Base-by-base conservation (phyloP, 2,888 invertebrate species). In the Dysmachus trigonus region DNA sequence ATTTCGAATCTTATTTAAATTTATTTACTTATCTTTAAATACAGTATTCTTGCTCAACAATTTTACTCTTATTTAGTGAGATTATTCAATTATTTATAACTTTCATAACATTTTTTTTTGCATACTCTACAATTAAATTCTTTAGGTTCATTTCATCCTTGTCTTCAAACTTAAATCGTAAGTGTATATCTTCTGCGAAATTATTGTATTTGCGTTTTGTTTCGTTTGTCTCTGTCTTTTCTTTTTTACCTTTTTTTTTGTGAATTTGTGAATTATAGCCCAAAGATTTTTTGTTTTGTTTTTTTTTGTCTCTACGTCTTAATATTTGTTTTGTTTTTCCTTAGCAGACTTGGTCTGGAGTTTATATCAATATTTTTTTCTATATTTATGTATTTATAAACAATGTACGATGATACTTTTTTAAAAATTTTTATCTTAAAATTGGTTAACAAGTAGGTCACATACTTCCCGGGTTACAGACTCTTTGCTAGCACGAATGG, bases 401-500 rank as follows among this genome's bases (percentile, higher is more conserved):
- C 83, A 83, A 83, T 83, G 83, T 41, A 83, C 27, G 47, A 72
- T 83, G 83, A 83, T 51, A 72, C 41, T 41, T 38, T 77, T 72
- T 82, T n/a, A n/a, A n/a, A 62, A 47, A 71, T 15, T 27, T 83
- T 83, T 62, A 38, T 81, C 86, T 94, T 96, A 99, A 94, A 99
- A 98, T 94, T 99, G 99, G 93, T 98, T 97, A 91, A 96, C 95
- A 91, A 99, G 94, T 90, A 99, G 94, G 92, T 98, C 96, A 93
- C 98, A 98, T 90, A 99, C 93, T 94, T 97, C 97, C 91, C 96
- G 95, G 87, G 99, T 98, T 89, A 98, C 98, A 88, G 96, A 94
- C 93, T 99, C 99, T 94, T 99, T 98, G 93, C 98, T 99, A 89
- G 98, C 98, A 91, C 99, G 95, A 88, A 99, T 96, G 87, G 99